Percentiles rank a stretch among this genome's conserved stretches.
These are phyloP conservation scores for Antitype chi DNA, from an alignment of 2,888 invertebrate genomes.

Conservation along the genomic window DNA sequence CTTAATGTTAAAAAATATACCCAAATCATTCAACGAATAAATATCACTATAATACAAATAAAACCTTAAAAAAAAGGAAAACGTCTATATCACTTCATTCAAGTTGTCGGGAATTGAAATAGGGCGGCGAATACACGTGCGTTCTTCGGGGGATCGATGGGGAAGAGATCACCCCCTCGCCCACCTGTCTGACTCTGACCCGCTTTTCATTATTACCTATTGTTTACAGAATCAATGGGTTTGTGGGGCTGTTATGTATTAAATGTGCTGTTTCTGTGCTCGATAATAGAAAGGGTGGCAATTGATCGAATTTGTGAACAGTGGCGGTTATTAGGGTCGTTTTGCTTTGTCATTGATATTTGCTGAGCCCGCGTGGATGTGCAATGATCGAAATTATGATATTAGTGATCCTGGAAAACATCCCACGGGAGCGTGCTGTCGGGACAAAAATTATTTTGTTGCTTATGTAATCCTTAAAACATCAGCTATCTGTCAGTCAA, in stretches of 20 bases:
- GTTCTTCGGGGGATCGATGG: slow-evolving; percentile 58
- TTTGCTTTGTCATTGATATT: neutral
- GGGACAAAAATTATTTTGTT: too few species aligned
- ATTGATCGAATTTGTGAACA: slow-evolving; percentile 18
- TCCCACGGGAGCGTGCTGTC: too few species aligned
- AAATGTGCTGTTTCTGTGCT: slow-evolving; percentile 37
- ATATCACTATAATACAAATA: neutral
- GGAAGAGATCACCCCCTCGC: slow-evolving; percentile 65
- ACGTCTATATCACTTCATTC: slow-evolving; percentile 56
- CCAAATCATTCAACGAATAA: neutral
- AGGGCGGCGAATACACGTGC: slow-evolving; percentile 65
- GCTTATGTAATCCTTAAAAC: too few species aligned
- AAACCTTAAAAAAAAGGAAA: neutral
- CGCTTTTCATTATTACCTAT: slow-evolving; percentile 64
- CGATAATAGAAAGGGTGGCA: slow-evolving; percentile 26
- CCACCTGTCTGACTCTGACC: slow-evolving; percentile 69
- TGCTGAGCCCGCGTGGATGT: too few species aligned
- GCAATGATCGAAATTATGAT: too few species aligned
- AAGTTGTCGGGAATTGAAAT: slow-evolving; percentile 61
- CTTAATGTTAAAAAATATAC: too few species aligned
- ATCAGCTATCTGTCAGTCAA: too few species aligned
- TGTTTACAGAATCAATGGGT: slow-evolving; percentile 61
- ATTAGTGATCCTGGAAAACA: too few species aligned
- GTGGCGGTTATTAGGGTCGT: neutral
- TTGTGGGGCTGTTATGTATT: slow-evolving; percentile 48